These are phyloP conservation scores for Anabas testudineus DNA, from an alignment of 2,797 vertebrate genomes.

Conservation along the genomic window DNA sequence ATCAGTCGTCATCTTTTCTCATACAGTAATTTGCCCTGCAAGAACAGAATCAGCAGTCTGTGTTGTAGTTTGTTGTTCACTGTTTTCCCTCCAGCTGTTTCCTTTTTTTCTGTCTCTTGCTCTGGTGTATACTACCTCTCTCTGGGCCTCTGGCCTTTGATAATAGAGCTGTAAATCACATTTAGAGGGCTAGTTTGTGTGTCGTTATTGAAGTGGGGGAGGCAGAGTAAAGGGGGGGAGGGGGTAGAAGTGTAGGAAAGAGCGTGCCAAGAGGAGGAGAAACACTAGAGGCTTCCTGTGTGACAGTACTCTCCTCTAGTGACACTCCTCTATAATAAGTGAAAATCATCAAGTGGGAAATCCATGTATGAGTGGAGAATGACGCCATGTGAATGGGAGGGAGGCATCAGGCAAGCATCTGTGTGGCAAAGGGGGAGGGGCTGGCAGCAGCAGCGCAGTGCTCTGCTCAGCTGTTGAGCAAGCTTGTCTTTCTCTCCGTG, in stretches of 20 bases:
- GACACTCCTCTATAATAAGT: constrained; percentile 32
- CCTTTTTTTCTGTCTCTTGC: background rate
- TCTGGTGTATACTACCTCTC: constrained; percentile 23
- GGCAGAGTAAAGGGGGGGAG: background rate
- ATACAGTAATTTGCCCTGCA: background rate
- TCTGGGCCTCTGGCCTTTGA: constrained; percentile 45
- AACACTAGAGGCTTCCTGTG: constrained; percentile 13
- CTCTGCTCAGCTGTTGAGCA: constrained; percentile 76
- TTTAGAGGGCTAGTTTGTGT: constrained; percentile 33
- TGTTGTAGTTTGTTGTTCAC: background rate
- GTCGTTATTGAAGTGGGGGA: constrained; percentile 27
- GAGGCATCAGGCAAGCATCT: constrained; percentile 59
- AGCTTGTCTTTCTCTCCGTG: constrained; percentile 51
- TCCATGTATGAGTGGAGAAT: constrained; percentile 39
- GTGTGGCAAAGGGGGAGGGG: constrained; percentile 72
- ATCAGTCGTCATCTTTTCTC: background rate
- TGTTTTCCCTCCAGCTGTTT: background rate
- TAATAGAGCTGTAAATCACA: constrained; percentile 65
- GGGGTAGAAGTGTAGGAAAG: constrained; percentile 9
- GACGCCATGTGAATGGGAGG: constrained; percentile 58
- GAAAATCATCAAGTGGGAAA: constrained; percentile 48
- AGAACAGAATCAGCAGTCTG: background rate
- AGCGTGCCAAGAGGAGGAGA: constrained; percentile 21
- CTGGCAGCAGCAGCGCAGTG: constrained; percentile 59
- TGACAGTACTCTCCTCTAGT: background rate